Evolutionary conservation across 2,888 invertebrate species (phyloP), one percentile per base, ranked within the genome.

Genomic region (Sminthurides aquaticus): DNA sequence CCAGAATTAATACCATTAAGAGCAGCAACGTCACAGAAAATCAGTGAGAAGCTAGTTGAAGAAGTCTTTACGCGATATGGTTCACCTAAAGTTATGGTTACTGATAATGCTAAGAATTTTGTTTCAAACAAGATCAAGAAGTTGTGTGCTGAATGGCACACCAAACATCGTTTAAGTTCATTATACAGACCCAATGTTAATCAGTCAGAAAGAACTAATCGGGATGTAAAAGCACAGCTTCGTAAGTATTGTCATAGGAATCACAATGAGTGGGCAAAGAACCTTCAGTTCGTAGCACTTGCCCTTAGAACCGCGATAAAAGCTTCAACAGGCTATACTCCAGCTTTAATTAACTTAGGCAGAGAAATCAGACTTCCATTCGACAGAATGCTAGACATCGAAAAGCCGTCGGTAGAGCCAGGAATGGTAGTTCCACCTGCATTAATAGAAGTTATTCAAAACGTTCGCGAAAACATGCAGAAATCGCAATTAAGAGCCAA

Each of bases 51-150:
- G n/a, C n/a, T n/a, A n/a, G n/a, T n/a, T n/a, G n/a, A n/a, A n/a
- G n/a, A n/a, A n/a, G n/a, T n/a, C n/a, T n/a, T n/a, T n/a, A n/a
- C n/a, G n/a, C n/a, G n/a, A n/a, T 72, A 49, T 60, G 70, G 69
- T 3, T 18, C 60, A n/a, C 70, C 68, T 1, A 58, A 52, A 27
- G 26, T 25, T 2, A 65, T 72, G 15, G 15, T 72, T 0, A 58
- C 60, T 0, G 72, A 72, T 26, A 70, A 72, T 49, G 72, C 59
- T 20, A 66, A 29, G 1, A 65, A 70, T 18, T 70, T 72, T 54
- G 61, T 28, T 1, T 57, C 66, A 8, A 65, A 66, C 27, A 26
- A 49, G 5, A 55, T 72, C 34, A 34, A 62, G 27, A 48, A 49
- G 3, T 43, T 67, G 24, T 69, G 69, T 25, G 27, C 49, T n/a